These are phyloP conservation scores for Buceros bicornis DNA, from an alignment of 2,797 vertebrate genomes.

Conservation along the genomic window DNA sequence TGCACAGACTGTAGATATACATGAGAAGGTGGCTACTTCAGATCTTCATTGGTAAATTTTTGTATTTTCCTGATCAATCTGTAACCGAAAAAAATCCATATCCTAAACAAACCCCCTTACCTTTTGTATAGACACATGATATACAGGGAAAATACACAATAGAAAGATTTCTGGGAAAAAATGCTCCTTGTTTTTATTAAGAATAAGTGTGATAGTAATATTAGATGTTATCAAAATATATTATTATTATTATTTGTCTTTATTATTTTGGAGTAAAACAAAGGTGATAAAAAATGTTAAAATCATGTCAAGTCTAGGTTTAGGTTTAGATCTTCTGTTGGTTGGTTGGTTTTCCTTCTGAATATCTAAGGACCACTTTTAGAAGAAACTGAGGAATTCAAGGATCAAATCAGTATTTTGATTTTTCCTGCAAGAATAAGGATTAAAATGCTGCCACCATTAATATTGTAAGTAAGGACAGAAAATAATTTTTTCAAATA, in stretches of 20 bases:
- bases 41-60: neutral
- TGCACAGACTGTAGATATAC: neutral
- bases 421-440: neutral
- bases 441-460: neutral
- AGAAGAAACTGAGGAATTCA: neutral
- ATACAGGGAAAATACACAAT: neutral
- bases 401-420: neutral
- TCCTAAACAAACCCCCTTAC: neutral
- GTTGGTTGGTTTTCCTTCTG: neutral
- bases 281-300: neutral
- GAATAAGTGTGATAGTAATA: neutral
- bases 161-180: neutral
- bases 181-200: neutral
- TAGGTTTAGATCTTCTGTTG: rapidly evolving
- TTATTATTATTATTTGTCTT: neutral
- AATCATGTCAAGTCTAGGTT: neutral
- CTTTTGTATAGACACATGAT: neutral
- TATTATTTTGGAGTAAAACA: neutral
- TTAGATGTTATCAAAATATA: neutral
- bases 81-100: neutral
- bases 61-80: neutral
- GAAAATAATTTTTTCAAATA: neutral
- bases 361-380: neutral
- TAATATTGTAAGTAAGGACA: neutral
- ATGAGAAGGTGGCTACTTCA: neutral